phyloP scores from a whole-genome alignment of 2,888 invertebrate species.

The Pantelozetes paolii region DNA sequence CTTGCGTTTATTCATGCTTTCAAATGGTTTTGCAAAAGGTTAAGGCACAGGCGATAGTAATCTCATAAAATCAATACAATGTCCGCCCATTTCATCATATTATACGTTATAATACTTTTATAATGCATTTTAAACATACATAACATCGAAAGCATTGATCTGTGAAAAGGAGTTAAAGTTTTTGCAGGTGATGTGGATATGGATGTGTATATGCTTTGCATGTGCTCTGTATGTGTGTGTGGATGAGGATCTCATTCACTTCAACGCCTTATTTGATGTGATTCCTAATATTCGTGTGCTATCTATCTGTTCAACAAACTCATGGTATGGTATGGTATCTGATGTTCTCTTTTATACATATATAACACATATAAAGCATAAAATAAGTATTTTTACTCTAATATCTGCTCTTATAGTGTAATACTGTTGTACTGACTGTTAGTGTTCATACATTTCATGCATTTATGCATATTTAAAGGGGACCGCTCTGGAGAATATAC shows the following conservation, averaged over 20 bases:
- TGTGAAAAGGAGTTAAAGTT: slow-evolving; percentile 13
- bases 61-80: slow-evolving; percentile 30
- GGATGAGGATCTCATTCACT: slow-evolving; percentile 16
- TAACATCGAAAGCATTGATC: slow-evolving; percentile 10
- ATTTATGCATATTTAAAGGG: slow-evolving; percentile 34
- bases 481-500: slow-evolving; percentile 7
- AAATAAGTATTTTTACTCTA: slow-evolving; percentile 28
- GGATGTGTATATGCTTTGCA: background rate
- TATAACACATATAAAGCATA: background rate
- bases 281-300: slow-evolving; percentile 8
- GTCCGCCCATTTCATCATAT: slow-evolving; percentile 21
- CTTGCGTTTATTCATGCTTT: slow-evolving; percentile 31
- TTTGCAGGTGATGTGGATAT: no score
- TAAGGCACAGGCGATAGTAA: slow-evolving; percentile 18
- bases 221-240: no score
- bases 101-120: background rate
- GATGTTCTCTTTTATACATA: background rate
- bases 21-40: slow-evolving; percentile 9
- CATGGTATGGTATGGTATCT: background rate
- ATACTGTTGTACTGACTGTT: background rate
- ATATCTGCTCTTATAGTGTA: background rate
- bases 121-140: slow-evolving; percentile 3
- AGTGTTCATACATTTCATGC: slow-evolving; percentile 28
- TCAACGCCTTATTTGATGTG: slow-evolving; percentile 27
- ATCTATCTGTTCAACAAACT: background rate